Evolutionary conservation across 2,888 invertebrate species (phyloP).

Genomic region (Caenorhabditis auriculariae): DNA sequence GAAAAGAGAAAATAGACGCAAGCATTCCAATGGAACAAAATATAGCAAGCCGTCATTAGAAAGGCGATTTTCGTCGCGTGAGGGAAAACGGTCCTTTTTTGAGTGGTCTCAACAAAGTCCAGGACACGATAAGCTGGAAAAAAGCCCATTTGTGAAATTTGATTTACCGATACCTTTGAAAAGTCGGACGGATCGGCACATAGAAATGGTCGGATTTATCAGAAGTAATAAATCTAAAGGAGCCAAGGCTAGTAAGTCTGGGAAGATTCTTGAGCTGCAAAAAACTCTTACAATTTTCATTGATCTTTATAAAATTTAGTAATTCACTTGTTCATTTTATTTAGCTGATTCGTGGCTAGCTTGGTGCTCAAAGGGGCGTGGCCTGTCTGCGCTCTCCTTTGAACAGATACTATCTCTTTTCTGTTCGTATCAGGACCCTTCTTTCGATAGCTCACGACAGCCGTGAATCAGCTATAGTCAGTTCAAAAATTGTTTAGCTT

Average conservation of each 20-base stretch:
- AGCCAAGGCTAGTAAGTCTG: constrained; percentile 40
- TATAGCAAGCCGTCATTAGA: constrained; percentile 31
- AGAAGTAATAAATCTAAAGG: constrained; percentile 46
- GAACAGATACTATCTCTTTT: too few relatives aligned
- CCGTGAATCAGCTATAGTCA: too few relatives aligned
- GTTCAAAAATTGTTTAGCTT: too few relatives aligned
- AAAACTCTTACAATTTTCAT: too few relatives aligned
- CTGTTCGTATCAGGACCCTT: too few relatives aligned
- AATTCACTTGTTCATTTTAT: too few relatives aligned
- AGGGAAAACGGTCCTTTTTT: constrained; percentile 31
- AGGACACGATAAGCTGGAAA: constrained; percentile 33
- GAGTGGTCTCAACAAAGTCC: constrained; percentile 33
- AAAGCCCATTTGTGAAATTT: constrained; percentile 1
- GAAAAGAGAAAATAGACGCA: constrained; percentile 59
- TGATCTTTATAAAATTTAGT: too few relatives aligned
- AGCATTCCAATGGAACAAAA: constrained; percentile 55
- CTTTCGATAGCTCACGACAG: too few relatives aligned
- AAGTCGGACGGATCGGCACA: constrained; percentile 18
- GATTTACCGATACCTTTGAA: constrained; percentile 21
- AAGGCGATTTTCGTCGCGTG: constrained; percentile 52
- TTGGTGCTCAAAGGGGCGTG: too few relatives aligned
- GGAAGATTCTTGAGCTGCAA: constrained; percentile 26
- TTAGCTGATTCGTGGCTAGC: too few relatives aligned
- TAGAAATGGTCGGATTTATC: constrained; percentile 12
- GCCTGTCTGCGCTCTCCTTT: too few relatives aligned